Evolutionary conservation across 2,113 vertebrate species (phyloP), one percentile per base, ranked within the genome.

Genomic region (Aspiorhynchus laticeps): DNA sequence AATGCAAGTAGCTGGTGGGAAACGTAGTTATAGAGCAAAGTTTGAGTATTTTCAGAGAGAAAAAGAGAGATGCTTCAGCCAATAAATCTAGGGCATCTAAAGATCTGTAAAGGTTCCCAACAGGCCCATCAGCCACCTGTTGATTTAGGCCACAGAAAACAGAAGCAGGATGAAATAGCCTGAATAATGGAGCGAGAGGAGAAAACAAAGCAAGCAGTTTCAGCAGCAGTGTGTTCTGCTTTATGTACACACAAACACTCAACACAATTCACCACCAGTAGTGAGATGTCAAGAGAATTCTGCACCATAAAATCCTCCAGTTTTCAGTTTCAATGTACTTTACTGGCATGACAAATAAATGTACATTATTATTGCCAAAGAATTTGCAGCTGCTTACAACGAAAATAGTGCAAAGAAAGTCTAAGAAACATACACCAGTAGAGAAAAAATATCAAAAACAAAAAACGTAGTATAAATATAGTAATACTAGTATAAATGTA

Each of bases 71-170:
- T 0, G 31, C 65, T 33, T 71, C 59, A 73, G 15, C 5, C 75
- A 24, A 86, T 63, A 88, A 79, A 83, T 86, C 74, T 24, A 0
- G 7, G 31, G 48, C 63, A 51, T 24, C 61, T 86, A 65, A 43
- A 88, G 87, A 51, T 86, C 71, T 56, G 80, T 85, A 65, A 88
- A 86, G 80, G 21, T 51, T 79, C 67, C 80, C 85, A 74, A 1
- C 17, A 83, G 73, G 79, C 78, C 36, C 51, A 69, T 76, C 80
- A 71, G 38, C 87, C 38, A 78, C 67, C 48, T 74, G 65, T 43
- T 61, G 75, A 48, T 79, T 79, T 65, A 84, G 51, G 46, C 26
- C 73, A 77, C 80, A 80, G 28, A 41, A n/a, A 69, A 69, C 63
- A 59, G 84, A 38, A 48, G 74, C 36, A 24, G 9, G 21, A 86